Percentiles rank a stretch among this genome's conserved stretches.
These are phyloP conservation scores for Schlechtendalia chinensis DNA, from an alignment of 1,140 invertebrate genomes.

Conservation along the genomic window DNA sequence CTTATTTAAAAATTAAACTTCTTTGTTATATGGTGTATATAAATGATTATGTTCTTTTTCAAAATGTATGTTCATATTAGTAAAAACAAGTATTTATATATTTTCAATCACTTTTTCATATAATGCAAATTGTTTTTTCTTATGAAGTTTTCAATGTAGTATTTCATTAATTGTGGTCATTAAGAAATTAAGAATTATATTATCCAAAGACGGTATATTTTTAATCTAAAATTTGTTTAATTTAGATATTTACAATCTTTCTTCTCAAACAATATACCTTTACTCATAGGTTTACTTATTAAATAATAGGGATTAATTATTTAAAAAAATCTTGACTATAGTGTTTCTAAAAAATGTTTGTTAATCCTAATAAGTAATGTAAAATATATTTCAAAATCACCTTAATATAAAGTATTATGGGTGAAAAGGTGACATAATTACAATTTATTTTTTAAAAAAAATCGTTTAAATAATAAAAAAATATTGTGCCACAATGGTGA, in stretches of 20 bases:
- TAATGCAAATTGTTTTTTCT: not conserved
- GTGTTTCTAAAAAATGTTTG: not conserved
- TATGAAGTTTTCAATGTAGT: not conserved
- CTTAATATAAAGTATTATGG: not conserved
- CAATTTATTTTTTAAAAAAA: slow-evolving; percentile 16
- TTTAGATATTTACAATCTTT: not conserved
- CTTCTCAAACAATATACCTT: not conserved
- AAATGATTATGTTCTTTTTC: not conserved
- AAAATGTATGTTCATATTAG: not conserved
- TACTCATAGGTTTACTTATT: not conserved
- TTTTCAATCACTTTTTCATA: not conserved
- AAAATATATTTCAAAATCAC: not conserved
- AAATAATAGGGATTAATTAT: not conserved
- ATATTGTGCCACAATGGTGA: slow-evolving; percentile 47
- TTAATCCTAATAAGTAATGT: not conserved
- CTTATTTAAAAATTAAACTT: too few species aligned
- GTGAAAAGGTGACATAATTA: slow-evolving; percentile 8
- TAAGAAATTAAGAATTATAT: not conserved
- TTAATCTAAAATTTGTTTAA: not conserved
- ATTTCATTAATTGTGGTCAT: not conserved
- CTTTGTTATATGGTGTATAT: too few species aligned
- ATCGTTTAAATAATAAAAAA: slow-evolving; percentile 9
- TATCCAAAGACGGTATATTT: not conserved
- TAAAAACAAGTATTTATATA: not conserved
- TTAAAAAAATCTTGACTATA: not conserved